Conservation (phyloP, 2,797 vertebrate species). For the Takifugu rubripes region DNA sequence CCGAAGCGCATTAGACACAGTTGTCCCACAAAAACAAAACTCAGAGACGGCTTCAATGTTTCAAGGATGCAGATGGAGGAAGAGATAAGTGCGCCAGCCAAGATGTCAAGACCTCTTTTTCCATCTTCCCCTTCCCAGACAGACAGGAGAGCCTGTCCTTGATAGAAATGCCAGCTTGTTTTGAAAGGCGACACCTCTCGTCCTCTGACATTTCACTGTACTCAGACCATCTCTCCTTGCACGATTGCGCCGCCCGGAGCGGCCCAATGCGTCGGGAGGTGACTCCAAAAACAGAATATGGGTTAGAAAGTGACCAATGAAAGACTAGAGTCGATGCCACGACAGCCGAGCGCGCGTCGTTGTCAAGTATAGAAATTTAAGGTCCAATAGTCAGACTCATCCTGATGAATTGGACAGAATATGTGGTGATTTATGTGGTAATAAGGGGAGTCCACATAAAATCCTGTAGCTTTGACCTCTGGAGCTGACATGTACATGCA, state of each 20-base stretch:
- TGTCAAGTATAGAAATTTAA: too few relatives aligned
- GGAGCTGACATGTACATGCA: not conserved
- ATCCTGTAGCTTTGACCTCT: slow-evolving; percentile 17
- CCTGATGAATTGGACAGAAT: too few relatives aligned
- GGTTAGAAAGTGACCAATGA: slow-evolving; percentile 6
- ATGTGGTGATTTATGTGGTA: too few relatives aligned
- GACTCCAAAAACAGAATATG: slow-evolving; percentile 39
- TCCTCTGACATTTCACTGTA: slow-evolving; percentile 66
- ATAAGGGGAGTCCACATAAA: slow-evolving; percentile 5
- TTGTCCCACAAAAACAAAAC: slow-evolving; percentile 9
- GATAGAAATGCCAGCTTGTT: slow-evolving; percentile 70
- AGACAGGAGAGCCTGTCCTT: slow-evolving; percentile 36
- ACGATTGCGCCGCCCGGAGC: slow-evolving; percentile 6
- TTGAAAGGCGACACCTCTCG: slow-evolving; percentile 69
- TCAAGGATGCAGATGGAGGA: slow-evolving; percentile 16
- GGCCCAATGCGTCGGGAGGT: slow-evolving; percentile 10
- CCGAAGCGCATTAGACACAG: not conserved
- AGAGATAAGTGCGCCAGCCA: slow-evolving; percentile 9
- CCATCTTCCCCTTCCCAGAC: slow-evolving; percentile 42
- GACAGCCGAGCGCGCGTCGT: too few relatives aligned
- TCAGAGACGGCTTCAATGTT: slow-evolving; percentile 2
- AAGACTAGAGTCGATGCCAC: too few relatives aligned
- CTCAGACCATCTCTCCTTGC: not conserved
- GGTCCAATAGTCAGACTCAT: too few relatives aligned
- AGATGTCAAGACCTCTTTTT: slow-evolving; percentile 37